Evolutionary conservation across 2,113 vertebrate species (phyloP), one percentile per base, ranked within the genome.

Genomic region (Odontesthes bonariensis): DNA sequence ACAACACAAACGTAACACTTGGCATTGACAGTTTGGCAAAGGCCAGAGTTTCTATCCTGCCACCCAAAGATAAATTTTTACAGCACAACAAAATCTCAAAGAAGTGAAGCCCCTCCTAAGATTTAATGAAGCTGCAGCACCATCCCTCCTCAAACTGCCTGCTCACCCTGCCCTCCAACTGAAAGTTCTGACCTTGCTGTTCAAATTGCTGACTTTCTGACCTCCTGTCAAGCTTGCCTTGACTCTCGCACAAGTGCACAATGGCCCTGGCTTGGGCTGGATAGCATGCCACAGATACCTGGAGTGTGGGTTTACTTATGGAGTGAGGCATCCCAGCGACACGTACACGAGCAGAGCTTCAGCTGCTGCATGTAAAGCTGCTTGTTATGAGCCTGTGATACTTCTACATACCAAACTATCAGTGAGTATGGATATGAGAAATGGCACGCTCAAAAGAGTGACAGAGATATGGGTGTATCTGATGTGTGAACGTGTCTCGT

Each of bases 181-280:
- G 74, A 79, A 86, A 66, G 85, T 71, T 71, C 75, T 84, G 74
- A 86, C 86, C 86, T 79, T 16, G 79, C 58, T 77, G 73, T 85
- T 82, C 47, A 72, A 69, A 79, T 69, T 35, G 11, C 31, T 77
- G 78, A 79, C 82, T 73, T 78, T 57, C 49, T 32, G 75, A 90
- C 86, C 85, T 62, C 46, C 6, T 49, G 69, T 7, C 60, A 61
- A 59, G 65, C 70, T 81, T 5, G 67, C 78, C 83, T 85, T 88
- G 81, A 89, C 85, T 84, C 79, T 66, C 3, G 87, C 83, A 47
- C 92, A 91, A 91, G 87, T 89, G 89, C 74, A 73, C 60, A 42
- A 54, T 69, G 68, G 61, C 81, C 83, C 69, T 4, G 19, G 35
- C 76, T 56, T 7, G 46, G 61, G 51, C 51, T 17, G 11, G 46